Percentiles rank a stretch among this genome's conserved stretches.
Conservation (phyloP, 1,140 invertebrate species). For the Brachionus angularis region DNA sequence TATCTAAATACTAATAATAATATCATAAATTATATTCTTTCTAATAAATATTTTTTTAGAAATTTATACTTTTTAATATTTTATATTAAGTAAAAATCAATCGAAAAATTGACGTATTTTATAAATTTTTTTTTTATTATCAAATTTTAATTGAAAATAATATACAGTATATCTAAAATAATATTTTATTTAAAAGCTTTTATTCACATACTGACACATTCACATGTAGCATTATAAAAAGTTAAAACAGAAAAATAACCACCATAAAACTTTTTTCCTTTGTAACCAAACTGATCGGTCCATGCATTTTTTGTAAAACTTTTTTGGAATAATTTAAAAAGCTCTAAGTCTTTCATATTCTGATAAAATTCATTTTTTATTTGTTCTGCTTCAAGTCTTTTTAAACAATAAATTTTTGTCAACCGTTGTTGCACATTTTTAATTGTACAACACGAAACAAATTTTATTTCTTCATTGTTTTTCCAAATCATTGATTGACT, state of each 20-base stretch:
- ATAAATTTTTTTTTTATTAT: too few species aligned
- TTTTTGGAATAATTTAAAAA: neutral
- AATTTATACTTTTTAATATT: too few species aligned
- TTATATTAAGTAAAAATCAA: too few species aligned
- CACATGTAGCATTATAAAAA: neutral
- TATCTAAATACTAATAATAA: too few species aligned
- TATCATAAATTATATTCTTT: too few species aligned
- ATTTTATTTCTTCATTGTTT: constrained; percentile 13
- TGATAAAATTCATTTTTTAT: constrained; percentile 17
- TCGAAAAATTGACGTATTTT: too few species aligned
- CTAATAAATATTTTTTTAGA: too few species aligned
- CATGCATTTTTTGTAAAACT: constrained; percentile 22
- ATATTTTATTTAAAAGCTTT: too few species aligned
- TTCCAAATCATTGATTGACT: constrained; percentile 41
- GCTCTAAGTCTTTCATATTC: neutral
- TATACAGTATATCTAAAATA: too few species aligned
- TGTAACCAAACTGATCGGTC: neutral
- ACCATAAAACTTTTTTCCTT: neutral
- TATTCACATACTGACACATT: neutral
- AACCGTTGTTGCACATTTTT: neutral
- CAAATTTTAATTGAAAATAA: too few species aligned
- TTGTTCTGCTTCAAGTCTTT: neutral
- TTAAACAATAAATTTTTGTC: constrained; percentile 6
- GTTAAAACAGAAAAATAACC: constrained; percentile 19
- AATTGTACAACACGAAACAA: constrained; percentile 18